phyloP scores from a whole-genome alignment of 2,888 invertebrate genomes.

The Drosophila kanekoi region DNA sequence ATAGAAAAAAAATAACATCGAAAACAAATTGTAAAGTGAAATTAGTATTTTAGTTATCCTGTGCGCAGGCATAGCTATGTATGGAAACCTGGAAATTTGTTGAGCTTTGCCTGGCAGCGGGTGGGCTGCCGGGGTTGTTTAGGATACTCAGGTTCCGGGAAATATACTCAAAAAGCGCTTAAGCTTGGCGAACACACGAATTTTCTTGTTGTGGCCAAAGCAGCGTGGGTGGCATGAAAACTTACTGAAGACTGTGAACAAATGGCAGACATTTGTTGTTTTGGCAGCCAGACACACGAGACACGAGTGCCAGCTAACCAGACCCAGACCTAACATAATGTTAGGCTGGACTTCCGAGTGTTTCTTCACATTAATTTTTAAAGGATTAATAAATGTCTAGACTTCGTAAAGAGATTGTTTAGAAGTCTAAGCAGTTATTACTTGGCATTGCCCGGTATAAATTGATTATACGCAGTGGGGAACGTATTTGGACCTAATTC shows the following conservation, averaged over 20 bases:
- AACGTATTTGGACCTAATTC: too few relatives aligned
- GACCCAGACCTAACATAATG: too few relatives aligned
- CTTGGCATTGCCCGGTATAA: too few relatives aligned
- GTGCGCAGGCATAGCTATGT: slow-evolving; percentile 55
- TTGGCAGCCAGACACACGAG: too few relatives aligned
- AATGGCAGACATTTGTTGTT: neutral
- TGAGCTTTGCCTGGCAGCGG: slow-evolving; percentile 24
- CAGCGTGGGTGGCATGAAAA: slow-evolving; percentile 19
- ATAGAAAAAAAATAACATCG: slow-evolving; percentile 40
- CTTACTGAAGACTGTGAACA: neutral
- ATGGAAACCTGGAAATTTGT: slow-evolving; percentile 53
- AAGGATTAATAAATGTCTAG: too few relatives aligned
- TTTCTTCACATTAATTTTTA: too few relatives aligned
- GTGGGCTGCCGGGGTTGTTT: slow-evolving; percentile 24
- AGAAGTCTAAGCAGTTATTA: too few relatives aligned
- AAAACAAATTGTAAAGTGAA: slow-evolving; percentile 79
- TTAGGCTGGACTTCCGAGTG: too few relatives aligned
- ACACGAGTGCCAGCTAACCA: too few relatives aligned
- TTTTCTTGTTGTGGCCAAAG: slow-evolving; percentile 17
- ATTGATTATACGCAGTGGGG: too few relatives aligned
- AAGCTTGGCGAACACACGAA: slow-evolving; percentile 36
- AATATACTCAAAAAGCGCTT: slow-evolving; percentile 43
- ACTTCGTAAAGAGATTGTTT: too few relatives aligned
- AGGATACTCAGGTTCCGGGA: slow-evolving; percentile 8
- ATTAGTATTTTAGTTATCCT: slow-evolving; percentile 81